These are phyloP conservation scores for Ptychodera flava DNA, from an alignment of 35 echinoderm and acorn worm species.

Conservation along the genomic window DNA sequence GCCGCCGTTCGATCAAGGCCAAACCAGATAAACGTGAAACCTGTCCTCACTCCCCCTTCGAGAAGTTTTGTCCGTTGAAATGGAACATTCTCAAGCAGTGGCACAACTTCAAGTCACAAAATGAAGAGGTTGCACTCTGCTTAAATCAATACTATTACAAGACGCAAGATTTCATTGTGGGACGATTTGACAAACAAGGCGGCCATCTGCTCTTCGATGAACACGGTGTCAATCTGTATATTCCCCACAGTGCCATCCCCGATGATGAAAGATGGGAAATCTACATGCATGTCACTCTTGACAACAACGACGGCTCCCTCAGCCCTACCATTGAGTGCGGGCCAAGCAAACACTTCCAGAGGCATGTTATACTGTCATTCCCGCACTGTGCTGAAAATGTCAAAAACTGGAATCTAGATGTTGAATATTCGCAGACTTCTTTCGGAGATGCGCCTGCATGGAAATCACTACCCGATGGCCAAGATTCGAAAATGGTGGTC, in stretches of 20 bases:
- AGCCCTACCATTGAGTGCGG: background rate
- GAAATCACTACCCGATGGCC: background rate
- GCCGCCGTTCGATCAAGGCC: too few species aligned
- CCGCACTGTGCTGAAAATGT: background rate
- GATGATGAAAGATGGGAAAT: background rate
- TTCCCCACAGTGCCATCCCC: background rate
- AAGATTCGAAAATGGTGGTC: background rate
- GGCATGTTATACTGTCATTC: background rate
- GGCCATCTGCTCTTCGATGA: background rate
- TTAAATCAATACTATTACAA: background rate
- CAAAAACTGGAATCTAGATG: background rate
- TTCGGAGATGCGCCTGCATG: background rate
- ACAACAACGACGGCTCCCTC: background rate
- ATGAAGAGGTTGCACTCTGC: background rate
- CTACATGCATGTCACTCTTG: background rate
- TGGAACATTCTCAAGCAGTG: background rate
- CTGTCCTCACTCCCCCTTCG: background rate
- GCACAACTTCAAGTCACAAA: background rate
- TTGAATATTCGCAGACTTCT: background rate
- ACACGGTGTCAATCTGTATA: background rate
- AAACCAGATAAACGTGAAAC: too few species aligned
- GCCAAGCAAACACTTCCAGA: background rate
- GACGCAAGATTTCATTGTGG: background rate
- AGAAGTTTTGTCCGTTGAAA: background rate
- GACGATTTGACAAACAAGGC: background rate